These are phyloP conservation scores for Vulpes ferrilata DNA, from an alignment of 2,113 vertebrate species.

Conservation along the genomic window DNA sequence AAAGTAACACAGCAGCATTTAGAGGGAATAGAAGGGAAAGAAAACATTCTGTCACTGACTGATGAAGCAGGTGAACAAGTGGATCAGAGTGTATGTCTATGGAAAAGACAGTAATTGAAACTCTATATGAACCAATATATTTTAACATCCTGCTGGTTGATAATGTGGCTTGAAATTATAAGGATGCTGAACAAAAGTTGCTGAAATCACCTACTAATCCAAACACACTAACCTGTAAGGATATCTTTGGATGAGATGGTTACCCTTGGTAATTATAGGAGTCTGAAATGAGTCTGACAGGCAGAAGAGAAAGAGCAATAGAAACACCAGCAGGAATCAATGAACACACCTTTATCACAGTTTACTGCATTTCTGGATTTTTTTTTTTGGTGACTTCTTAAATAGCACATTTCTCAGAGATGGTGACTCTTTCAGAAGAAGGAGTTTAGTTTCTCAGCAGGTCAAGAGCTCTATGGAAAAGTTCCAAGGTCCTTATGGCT, in stretches of 20 bases:
- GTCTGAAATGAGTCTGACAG: constrained; percentile 64
- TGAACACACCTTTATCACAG: constrained; percentile 71
- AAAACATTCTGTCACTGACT: not conserved
- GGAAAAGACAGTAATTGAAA: not conserved
- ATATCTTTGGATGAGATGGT: constrained; percentile 37
- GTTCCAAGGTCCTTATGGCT: not conserved
- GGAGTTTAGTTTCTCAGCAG: not conserved
- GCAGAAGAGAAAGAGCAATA: constrained; percentile 42
- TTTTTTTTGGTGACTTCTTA: constrained; percentile 56
- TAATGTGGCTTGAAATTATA: constrained; percentile 69
- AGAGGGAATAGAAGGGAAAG: not conserved
- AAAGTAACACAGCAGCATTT: not conserved
- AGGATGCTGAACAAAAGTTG: constrained; percentile 29
- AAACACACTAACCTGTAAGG: constrained; percentile 35
- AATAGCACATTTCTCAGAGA: constrained; percentile 55
- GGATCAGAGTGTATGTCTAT: not conserved
- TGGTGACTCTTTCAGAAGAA: constrained; percentile 69
- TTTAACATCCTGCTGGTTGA: constrained; percentile 56
- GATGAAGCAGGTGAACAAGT: not conserved
- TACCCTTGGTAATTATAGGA: constrained; percentile 63
- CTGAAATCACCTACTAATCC: constrained; percentile 57
- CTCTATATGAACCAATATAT: not conserved
- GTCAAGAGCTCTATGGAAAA: not conserved
- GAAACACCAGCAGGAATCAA: constrained; percentile 65
- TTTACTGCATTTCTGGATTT: constrained; percentile 70